Base-by-base conservation (phyloP, 2,797 vertebrate genomes). In the Myripristis jacobus region DNA sequence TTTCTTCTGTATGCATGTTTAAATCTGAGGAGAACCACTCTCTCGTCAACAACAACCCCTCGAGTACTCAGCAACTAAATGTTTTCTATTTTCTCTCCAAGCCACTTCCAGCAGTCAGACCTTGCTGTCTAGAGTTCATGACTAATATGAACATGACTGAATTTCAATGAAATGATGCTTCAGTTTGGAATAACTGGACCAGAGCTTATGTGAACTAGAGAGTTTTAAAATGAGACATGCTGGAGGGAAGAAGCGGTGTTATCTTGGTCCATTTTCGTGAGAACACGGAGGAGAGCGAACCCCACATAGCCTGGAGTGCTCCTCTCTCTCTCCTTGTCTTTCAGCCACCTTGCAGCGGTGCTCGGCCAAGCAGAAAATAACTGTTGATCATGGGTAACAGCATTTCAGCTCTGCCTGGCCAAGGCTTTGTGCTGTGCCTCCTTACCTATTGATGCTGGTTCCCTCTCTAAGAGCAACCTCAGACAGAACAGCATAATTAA, bases 291-390 rank as follows among this genome's bases (percentile, higher is more conserved):
- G 16, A 48, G 34, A 25, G 38, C 21, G 29, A 59, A 61, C 66
- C 19, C 72, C 65, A 67, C 25, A 69, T 54, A 71, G 55, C 24
- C 24, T 29, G 31, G 55, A 41, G 64, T 11, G 58, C 53, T 18
- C 47, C n/a, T n/a, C n/a, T n/a, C 18, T 56, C 54, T 19, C 56
- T 47, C 41, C n/a, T 31, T 31, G 25, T 66, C 70, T 65, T 41
- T 53, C 41, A 70, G 61, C 29, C 60, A 66, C 56, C 61, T 51
- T 61, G 18, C 47, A 53, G 56, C 64, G 61, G 15, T 64, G 72
- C 62, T 77, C 53, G 2, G 9, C 22, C 83, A 64, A 9, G 64
- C 67, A 66, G 61, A 87, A 81, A 76, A 73, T 48, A 61, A 58
- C 25, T 43, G 21, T 25, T 66, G 54, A 73, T 75, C 57, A 73